These are phyloP conservation scores for Lepidochitona cinerea DNA, from an alignment of 2,888 invertebrate species.

Conservation along the genomic window DNA sequence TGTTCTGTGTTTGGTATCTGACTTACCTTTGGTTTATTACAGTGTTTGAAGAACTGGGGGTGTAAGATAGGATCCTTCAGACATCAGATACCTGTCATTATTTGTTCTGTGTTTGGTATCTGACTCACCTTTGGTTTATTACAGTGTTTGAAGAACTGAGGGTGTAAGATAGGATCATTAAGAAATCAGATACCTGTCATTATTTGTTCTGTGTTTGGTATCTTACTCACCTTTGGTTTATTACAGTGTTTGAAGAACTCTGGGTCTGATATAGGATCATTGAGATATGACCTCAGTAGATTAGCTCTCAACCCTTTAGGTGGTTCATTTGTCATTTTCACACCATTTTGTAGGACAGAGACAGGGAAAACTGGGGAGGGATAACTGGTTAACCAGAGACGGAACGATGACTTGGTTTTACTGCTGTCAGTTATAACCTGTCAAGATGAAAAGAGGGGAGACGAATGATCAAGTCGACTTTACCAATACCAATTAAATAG, in stretches of 20 bases:
- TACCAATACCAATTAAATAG: too few relatives aligned
- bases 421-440: conserved; percentile 65
- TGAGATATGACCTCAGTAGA: conserved; percentile 70
- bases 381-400: conserved; percentile 71
- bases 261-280: conserved; percentile 73
- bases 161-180: conserved; percentile 72
- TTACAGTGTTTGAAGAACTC: conserved; percentile 80
- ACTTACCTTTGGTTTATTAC: too few relatives aligned
- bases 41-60: too few relatives aligned
- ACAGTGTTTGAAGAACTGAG: conserved; percentile 80
- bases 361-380: conserved; percentile 70
- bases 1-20: too few relatives aligned
- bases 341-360: conserved; percentile 69
- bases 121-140: conserved; percentile 70
- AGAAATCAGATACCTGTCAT: too few relatives aligned
- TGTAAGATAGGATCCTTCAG: too few relatives aligned
- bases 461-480: too few relatives aligned
- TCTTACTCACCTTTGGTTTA: conserved; percentile 68
- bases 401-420: conserved; percentile 60
- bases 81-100: too few relatives aligned
- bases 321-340: conserved; percentile 71
- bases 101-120: too few relatives aligned
- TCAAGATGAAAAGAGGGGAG: conserved; percentile 1
- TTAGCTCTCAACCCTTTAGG: conserved; percentile 71
- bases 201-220: not conserved